These are phyloP conservation scores for Mycteria americana DNA, from an alignment of 2,797 vertebrate genomes.

Conservation along the genomic window DNA sequence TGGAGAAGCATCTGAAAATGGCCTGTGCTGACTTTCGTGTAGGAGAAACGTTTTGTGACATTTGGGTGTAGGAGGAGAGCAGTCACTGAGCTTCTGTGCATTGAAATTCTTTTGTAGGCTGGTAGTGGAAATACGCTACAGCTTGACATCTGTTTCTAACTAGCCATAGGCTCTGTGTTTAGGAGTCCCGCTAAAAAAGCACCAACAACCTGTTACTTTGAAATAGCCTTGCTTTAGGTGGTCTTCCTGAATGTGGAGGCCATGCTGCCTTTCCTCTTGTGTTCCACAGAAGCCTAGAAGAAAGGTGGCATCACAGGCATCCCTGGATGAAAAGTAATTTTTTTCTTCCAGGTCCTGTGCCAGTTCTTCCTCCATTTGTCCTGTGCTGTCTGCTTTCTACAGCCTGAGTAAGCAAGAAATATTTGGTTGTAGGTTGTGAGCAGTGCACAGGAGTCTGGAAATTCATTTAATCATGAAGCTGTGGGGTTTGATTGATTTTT, in stretches of 20 bases:
- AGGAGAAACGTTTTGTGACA: not conserved
- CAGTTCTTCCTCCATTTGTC: not conserved
- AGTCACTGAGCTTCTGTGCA: not conserved
- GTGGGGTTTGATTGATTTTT: constrained; percentile 44
- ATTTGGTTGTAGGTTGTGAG: not conserved
- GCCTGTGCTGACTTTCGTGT: not conserved
- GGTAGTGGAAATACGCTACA: not conserved
- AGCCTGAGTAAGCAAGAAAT: not conserved
- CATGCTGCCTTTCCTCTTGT: not conserved
- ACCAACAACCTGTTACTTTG: not conserved
- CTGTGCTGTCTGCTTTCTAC: not conserved
- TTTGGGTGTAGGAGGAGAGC: not conserved
- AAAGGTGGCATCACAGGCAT: not conserved
- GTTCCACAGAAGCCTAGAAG: not conserved
- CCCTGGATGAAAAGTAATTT: not conserved
- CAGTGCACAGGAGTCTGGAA: constrained; percentile 23
- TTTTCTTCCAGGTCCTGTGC: not conserved
- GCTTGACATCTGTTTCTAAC: not conserved
- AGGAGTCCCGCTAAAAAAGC: not conserved
- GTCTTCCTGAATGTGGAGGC: not conserved
- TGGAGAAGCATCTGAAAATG: not conserved
- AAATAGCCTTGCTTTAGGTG: not conserved
- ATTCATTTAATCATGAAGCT: constrained; percentile 53
- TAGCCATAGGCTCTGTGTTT: not conserved
- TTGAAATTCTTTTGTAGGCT: not conserved